phyloP scores from a whole-genome alignment of 1,140 invertebrate species.

The Cyclina sinensis region DNA sequence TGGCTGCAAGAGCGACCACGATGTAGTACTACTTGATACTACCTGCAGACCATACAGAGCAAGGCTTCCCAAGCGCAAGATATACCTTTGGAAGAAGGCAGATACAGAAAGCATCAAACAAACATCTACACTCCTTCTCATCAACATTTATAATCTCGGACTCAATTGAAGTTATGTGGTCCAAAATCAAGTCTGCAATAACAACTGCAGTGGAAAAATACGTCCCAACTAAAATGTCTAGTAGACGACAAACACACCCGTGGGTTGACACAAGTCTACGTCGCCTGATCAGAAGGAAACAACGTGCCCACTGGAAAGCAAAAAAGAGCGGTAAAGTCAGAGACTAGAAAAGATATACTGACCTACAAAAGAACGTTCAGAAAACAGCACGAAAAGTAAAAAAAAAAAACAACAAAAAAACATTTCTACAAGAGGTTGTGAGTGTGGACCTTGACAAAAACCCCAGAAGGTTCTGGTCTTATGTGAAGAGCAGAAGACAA shows the following conservation, averaged over 20 bases:
- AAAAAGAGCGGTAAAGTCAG: not conserved
- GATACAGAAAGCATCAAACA: not conserved
- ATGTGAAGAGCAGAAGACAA: conserved; percentile 23
- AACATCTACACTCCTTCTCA: too few relatives aligned
- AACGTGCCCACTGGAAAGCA: not conserved
- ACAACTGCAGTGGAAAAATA: not conserved
- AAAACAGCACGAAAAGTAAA: not conserved
- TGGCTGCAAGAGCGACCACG: conserved; percentile 13
- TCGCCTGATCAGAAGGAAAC: not conserved
- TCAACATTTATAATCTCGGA: not conserved
- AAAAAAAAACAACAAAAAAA: not conserved
- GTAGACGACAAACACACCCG: not conserved
- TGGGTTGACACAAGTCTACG: conserved; percentile 15
- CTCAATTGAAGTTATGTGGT: not conserved
- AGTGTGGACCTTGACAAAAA: not conserved
- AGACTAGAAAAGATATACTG: not conserved
- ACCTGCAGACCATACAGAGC: not conserved
- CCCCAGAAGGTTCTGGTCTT: not conserved
- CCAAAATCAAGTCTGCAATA: not conserved
- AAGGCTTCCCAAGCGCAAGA: not conserved
- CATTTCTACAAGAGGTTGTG: not conserved
- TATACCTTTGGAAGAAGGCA: conserved; percentile 1
- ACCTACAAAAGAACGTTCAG: not conserved
- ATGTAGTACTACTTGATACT: not conserved
- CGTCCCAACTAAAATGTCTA: conserved; percentile 5